These are phyloP conservation scores for Mimachlamys varia DNA, from an alignment of 2,888 invertebrate species.

Conservation along the genomic window DNA sequence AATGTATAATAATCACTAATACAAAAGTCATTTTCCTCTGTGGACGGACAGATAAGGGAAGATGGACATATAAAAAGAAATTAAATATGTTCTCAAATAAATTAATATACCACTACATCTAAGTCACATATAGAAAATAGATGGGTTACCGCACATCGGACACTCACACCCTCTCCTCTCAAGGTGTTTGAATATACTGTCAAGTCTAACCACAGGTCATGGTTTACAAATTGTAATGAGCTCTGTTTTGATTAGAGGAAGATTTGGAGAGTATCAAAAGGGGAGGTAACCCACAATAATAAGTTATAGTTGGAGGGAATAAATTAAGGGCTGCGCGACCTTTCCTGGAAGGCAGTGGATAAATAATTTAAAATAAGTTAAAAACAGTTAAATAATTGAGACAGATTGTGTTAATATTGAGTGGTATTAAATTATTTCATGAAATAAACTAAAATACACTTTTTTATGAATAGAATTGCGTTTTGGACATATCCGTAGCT, in stretches of 20 bases:
- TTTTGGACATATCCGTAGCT: too few species aligned
- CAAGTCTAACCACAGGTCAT: not conserved
- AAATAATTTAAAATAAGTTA: conserved; percentile 10
- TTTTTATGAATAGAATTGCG: too few species aligned
- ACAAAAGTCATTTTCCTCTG: conserved; percentile 23
- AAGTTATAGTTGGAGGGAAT: not conserved
- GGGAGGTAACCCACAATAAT: not conserved
- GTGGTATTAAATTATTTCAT: not conserved
- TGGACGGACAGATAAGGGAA: conserved; percentile 36
- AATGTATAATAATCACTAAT: conserved; percentile 9
- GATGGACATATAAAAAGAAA: conserved; percentile 6
- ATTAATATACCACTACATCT: not conserved
- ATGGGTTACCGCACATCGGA: not conserved
- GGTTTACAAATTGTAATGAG: not conserved
- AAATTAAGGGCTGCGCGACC: conserved; percentile 25
- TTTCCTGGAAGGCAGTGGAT: not conserved
- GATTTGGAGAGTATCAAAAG: not conserved
- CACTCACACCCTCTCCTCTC: not conserved
- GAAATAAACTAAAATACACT: not conserved
- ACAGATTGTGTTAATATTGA: conserved; percentile 31
- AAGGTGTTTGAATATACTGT: not conserved
- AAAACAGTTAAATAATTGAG: not conserved
- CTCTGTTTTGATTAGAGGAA: not conserved
- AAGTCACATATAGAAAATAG: not conserved
- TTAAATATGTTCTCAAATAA: conserved; percentile 34